Evolutionary conservation across 2,113 vertebrate genomes (phyloP).

Genomic region (Lanius collurio): DNA sequence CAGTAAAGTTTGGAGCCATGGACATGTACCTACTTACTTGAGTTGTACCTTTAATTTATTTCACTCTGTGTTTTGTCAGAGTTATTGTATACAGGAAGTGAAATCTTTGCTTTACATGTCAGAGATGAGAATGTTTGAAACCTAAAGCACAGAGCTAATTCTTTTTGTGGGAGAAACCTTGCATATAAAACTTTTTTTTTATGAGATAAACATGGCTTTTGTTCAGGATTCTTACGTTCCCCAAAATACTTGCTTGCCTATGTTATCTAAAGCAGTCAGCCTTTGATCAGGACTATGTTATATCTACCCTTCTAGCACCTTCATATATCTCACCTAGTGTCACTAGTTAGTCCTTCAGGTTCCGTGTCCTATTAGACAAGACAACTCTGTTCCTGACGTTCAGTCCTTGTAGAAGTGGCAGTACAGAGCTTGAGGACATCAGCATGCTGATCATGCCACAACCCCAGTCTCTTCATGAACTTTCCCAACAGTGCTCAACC

Average conservation of each 20-base stretch:
- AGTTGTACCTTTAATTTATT: constrained; percentile 10
- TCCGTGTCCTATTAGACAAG: background rate
- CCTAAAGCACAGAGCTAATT: background rate
- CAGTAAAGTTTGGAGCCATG: background rate
- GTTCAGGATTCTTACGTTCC: background rate
- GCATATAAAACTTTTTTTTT: background rate
- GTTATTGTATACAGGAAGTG: background rate
- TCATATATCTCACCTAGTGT: background rate
- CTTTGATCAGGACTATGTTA: background rate
- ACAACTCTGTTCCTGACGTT: background rate
- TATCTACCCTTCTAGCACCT: background rate
- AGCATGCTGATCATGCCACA: background rate
- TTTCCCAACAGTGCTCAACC: background rate
- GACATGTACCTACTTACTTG: background rate
- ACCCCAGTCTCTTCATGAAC: background rate
- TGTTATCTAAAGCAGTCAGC: background rate
- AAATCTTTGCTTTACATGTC: background rate
- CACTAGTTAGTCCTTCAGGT: background rate
- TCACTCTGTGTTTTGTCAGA: background rate
- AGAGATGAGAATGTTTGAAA: background rate
- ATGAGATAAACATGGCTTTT: background rate
- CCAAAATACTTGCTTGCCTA: background rate
- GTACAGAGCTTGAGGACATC: background rate
- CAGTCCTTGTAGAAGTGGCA: background rate
- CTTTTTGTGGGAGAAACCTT: background rate